Conservation (phyloP, 1,140 invertebrate species). For the Goniozus legneri region DNA sequence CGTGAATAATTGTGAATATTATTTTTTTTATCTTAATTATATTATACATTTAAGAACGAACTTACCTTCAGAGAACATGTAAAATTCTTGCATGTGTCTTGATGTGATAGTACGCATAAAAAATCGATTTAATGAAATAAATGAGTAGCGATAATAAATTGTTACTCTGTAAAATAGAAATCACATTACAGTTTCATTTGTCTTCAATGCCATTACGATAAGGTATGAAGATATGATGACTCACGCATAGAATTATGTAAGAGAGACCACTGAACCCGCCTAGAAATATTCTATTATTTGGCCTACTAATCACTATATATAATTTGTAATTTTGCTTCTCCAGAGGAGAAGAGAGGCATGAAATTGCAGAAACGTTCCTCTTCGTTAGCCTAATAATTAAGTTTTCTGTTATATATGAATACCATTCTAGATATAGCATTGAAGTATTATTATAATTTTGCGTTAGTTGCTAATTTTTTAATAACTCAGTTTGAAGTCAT, state of each 20-base stretch:
- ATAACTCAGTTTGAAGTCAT: not conserved
- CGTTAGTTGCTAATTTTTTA: not conserved
- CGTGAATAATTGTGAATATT: too few relatives aligned
- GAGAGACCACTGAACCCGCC: not conserved
- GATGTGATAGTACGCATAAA: not conserved
- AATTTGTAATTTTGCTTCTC: conserved; percentile 3
- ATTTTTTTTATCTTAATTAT: too few relatives aligned
- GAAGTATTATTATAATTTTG: not conserved
- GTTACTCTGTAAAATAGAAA: too few relatives aligned
- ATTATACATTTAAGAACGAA: too few relatives aligned
- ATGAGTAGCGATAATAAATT: too few relatives aligned
- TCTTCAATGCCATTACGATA: too few relatives aligned
- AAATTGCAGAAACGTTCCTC: conserved; percentile 20
- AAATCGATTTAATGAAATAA: not conserved
- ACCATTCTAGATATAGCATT: not conserved
- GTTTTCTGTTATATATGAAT: not conserved
- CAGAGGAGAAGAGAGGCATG: conserved; percentile 7
- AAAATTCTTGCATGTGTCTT: not conserved
- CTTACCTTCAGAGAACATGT: too few relatives aligned
- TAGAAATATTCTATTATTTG: conserved; percentile 18
- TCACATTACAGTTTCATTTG: too few relatives aligned
- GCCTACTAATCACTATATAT: conserved; percentile 16
- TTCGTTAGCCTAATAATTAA: conserved; percentile 22
- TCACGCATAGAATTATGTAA: too few relatives aligned
- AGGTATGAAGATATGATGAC: too few relatives aligned